Evolutionary conservation across 2,797 vertebrate species (phyloP).

Genomic region (Xenentodon cancila): DNA sequence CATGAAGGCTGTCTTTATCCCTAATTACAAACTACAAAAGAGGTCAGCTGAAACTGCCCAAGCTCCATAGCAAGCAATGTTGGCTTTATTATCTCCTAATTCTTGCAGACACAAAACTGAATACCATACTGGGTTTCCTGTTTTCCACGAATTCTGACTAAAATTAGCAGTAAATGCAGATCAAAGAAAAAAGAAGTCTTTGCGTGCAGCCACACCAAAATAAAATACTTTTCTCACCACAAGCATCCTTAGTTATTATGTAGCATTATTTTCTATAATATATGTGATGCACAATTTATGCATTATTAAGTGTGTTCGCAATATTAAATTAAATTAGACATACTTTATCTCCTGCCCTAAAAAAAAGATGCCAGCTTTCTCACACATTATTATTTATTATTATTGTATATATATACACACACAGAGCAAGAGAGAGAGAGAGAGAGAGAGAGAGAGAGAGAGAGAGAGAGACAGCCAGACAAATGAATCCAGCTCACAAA

Average conservation of each 20-base stretch:
- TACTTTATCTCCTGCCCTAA: too few relatives aligned
- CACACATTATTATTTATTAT: too few relatives aligned
- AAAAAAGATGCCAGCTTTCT: too few relatives aligned
- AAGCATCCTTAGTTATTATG: background rate
- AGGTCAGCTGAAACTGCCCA: slow-evolving; percentile 55
- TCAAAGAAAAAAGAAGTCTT: slow-evolving; percentile 6
- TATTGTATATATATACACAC: too few relatives aligned
- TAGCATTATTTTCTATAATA: too few relatives aligned
- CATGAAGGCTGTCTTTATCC: slow-evolving; percentile 64
- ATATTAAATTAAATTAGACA: too few relatives aligned
- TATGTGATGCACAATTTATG: too few relatives aligned
- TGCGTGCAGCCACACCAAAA: slow-evolving; percentile 20
- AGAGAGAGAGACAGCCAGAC: background rate
- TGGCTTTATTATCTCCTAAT: slow-evolving; percentile 61
- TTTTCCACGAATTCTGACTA: slow-evolving; percentile 40
- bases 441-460: too few relatives aligned
- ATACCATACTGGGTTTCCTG: slow-evolving; percentile 38
- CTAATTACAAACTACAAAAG: slow-evolving; percentile 78
- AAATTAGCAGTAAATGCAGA: slow-evolving; percentile 25
- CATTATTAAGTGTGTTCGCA: too few relatives aligned
- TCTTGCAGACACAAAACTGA: slow-evolving; percentile 44
- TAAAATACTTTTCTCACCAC: slow-evolving; percentile 20
- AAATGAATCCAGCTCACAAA: slow-evolving; percentile 23
- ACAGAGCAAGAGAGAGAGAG: too few relatives aligned
- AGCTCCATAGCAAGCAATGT: slow-evolving; percentile 38